Evolutionary conservation across 2,888 invertebrate species (phyloP), one percentile per base, ranked within the genome.

Genomic region (Xestia rhomboidea): DNA sequence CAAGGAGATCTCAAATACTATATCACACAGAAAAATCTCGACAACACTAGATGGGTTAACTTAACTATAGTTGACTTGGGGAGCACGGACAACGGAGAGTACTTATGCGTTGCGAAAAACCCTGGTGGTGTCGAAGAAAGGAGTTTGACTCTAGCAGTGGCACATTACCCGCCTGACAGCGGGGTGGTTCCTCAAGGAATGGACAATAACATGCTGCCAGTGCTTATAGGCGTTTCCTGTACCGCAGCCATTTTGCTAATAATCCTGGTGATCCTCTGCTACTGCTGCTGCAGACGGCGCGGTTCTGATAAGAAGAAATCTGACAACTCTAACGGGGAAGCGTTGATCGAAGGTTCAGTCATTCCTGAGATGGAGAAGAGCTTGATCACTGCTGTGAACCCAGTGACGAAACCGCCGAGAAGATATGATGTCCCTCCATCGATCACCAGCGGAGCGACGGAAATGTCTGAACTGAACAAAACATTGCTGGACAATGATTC

Each of bases 301-400:
- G 91, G 94, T 67, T 95, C 97, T 90, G 95, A 97, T 91, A 95
- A 98, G 86, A 97, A 97, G 89, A 94, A 96, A 73, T 97, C 97
- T 66, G 95, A 97, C 71, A 97, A 97, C 71, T 96, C 97, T 0
- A 98, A 97, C 82, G 97, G 97, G 13, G 97, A 98, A 85, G 98
- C 98, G 21, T 97, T 98, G 88, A 97, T 98, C 79, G 98, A 98
- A 92, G 98, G 98, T 2, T 98, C 98, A 1, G 98, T 98, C 4
- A 97, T 98, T 70, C 97, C 98, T 77, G 98, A 99, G 92, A 98
- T 98, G 97, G 98, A 98, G 92, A 98, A 99, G 93, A 98, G 98
- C 83, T 95, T 98, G 69, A 98, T 99, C 84, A 98, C 98, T 5
- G 98, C 98, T 72, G 98, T 98, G 46, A 98, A 98, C 95, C 98